phyloP scores from a whole-genome alignment of 35 echinoderm and acorn worm species.

The Heliocidaris erythrogramma region DNA sequence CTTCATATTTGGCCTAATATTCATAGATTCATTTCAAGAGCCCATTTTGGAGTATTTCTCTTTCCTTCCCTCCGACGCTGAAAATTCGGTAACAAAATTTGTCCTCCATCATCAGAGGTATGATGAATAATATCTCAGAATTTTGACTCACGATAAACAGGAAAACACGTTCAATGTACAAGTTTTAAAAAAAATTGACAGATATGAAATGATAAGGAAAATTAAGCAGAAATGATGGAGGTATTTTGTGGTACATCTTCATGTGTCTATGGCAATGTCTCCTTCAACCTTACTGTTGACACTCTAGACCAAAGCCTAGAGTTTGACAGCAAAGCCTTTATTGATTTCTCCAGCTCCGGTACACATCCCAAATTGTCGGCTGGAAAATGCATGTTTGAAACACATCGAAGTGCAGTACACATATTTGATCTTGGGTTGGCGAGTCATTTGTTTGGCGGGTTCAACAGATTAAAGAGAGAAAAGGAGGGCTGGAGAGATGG shows the following conservation, averaged over 20 bases:
- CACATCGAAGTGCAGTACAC: conserved; percentile 53
- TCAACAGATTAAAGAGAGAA: conserved; percentile 51
- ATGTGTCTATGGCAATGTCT: not conserved
- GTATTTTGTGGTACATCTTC: not conserved
- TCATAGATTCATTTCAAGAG: conserved; percentile 30
- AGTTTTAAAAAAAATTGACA: too few species aligned
- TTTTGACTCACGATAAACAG: not conserved
- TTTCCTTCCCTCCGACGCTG: not conserved
- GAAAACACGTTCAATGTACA: not conserved
- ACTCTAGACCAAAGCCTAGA: conserved; percentile 1
- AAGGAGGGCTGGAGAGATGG: not conserved
- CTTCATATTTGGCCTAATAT: not conserved
- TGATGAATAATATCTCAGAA: not conserved
- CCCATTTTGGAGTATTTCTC: not conserved
- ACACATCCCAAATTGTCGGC: conserved; percentile 51
- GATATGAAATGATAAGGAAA: not conserved
- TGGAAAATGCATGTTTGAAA: conserved; percentile 52
- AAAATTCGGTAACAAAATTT: not conserved
- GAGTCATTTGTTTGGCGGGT: conserved; percentile 42
- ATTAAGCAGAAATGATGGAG: not conserved
- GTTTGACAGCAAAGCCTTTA: conserved; percentile 47
- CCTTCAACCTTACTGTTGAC: conserved; percentile 36
- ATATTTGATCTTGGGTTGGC: conserved; percentile 45
- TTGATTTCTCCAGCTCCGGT: conserved; percentile 46
- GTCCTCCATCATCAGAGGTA: not conserved